Percentiles rank a stretch among this genome's conserved stretches.
These are phyloP conservation scores for Epinotia demarniana DNA, from an alignment of 2,888 invertebrate genomes.

Conservation along the genomic window DNA sequence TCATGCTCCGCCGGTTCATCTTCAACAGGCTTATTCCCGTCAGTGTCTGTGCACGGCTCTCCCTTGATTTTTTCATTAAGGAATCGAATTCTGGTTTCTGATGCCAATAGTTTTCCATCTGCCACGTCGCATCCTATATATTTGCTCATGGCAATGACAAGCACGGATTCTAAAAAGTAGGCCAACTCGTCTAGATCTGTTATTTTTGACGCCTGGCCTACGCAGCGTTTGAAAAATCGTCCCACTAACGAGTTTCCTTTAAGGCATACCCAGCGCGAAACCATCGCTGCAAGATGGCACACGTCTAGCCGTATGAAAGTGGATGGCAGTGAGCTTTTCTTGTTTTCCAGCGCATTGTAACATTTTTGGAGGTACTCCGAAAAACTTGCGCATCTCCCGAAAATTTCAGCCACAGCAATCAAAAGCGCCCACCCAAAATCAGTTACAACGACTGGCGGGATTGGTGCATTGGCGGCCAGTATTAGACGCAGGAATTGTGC, in stretches of 20 bases:
- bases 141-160: slow-evolving; percentile 30
- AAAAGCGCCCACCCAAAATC: slow-evolving; percentile 29
- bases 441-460: slow-evolving; percentile 15
- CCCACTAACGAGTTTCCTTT: slow-evolving; percentile 7
- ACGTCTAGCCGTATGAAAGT: slow-evolving; percentile 30
- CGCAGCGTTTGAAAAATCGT: slow-evolving; percentile 25
- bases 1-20: neutral
- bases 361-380: neutral
- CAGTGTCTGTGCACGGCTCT: neutral
- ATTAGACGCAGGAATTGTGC: slow-evolving; percentile 12
- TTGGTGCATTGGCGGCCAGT: slow-evolving; percentile 32
- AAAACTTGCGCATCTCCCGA: too few species aligned
- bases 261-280: slow-evolving; percentile 13
- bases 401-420: too few species aligned
- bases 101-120: neutral
- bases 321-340: slow-evolving; percentile 2
- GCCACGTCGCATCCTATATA: slow-evolving; percentile 1
- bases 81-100: neutral
- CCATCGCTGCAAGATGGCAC: slow-evolving; percentile 27
- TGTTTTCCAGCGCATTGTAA: slow-evolving; percentile 4
- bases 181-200: slow-evolving; percentile 2
- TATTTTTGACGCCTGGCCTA: slow-evolving; percentile 19
- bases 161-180: slow-evolving; percentile 21
- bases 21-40: neutral
- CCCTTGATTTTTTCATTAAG: slow-evolving; percentile 12